These are phyloP conservation scores for Orius laevigatus DNA, from an alignment of 1,140 invertebrate genomes.

Conservation along the genomic window DNA sequence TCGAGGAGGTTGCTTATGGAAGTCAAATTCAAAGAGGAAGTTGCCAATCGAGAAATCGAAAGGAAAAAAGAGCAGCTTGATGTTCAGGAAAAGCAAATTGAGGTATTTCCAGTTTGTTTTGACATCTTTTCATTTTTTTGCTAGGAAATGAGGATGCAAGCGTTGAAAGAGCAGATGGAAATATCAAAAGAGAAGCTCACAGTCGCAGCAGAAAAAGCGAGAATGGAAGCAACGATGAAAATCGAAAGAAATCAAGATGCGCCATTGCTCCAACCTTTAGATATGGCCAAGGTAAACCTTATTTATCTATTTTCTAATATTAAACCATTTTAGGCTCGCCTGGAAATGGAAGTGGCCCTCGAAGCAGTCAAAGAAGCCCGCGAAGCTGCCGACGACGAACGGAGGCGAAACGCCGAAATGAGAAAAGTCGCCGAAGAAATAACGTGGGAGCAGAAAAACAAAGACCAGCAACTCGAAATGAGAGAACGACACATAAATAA, in stretches of 20 bases:
- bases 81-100: background rate
- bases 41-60: background rate
- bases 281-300: conserved; percentile 7
- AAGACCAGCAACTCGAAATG: conserved; percentile 1
- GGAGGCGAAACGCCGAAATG: conserved; percentile 6
- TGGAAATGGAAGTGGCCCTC: conserved; percentile 13
- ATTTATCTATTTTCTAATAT: background rate
- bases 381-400: conserved; percentile 6
- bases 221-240: conserved; percentile 7
- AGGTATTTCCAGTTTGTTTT: conserved; percentile 9
- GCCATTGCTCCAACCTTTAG: conserved; percentile 2
- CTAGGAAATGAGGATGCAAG: conserved; percentile 13
- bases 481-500: conserved; percentile 4
- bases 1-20: background rate
- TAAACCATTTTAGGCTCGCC: conserved; percentile 6
- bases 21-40: conserved; percentile 2
- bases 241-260: background rate
- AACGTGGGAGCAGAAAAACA: conserved; percentile 10
- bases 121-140: no score
- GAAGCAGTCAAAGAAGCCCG: conserved; percentile 8
- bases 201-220: conserved; percentile 12
- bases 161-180: conserved; percentile 9
- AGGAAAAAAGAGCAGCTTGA: conserved; percentile 6
- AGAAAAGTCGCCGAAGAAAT: conserved; percentile 8
- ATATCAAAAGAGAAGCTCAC: conserved; percentile 12